These are phyloP conservation scores for Cacoxenus indagator DNA, from an alignment of 2,888 invertebrate species.

Conservation along the genomic window DNA sequence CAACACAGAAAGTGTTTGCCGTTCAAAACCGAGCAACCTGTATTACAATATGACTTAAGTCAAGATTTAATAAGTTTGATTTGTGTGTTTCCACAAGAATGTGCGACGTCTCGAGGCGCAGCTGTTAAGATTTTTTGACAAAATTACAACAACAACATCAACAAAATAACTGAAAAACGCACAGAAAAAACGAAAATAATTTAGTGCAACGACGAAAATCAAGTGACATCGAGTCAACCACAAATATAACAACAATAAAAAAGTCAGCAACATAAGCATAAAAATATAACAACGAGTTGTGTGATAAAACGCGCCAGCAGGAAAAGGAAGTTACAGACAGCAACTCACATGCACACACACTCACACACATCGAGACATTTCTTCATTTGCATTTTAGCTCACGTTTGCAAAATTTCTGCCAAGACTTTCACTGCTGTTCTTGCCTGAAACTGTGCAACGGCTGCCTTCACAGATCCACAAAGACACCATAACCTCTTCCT, in stretches of 20 bases:
- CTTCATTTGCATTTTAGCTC: conserved; percentile 60
- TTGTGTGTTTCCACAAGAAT: too few species aligned
- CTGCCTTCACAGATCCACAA: too few species aligned
- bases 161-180: too few species aligned
- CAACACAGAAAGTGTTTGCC: too few species aligned
- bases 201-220: neutral
- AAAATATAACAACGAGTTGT: conserved; percentile 38
- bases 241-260: neutral
- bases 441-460: too few species aligned
- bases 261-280: conserved; percentile 54
- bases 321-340: conserved; percentile 50
- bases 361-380: conserved; percentile 24
- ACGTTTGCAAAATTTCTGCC: conserved; percentile 57
- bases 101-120: too few species aligned
- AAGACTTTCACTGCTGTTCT: conserved; percentile 21
- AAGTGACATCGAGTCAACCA: neutral
- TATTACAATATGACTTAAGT: too few species aligned
- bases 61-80: too few species aligned
- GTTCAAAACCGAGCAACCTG: too few species aligned
- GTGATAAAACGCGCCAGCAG: conserved; percentile 50
- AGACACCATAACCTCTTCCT: too few species aligned
- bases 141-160: too few species aligned
- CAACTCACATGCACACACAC: conserved; percentile 26
- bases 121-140: too few species aligned
- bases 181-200: neutral